Conservation (phyloP, 2,888 invertebrate genomes). For the Dinocampus coccinellae region DNA sequence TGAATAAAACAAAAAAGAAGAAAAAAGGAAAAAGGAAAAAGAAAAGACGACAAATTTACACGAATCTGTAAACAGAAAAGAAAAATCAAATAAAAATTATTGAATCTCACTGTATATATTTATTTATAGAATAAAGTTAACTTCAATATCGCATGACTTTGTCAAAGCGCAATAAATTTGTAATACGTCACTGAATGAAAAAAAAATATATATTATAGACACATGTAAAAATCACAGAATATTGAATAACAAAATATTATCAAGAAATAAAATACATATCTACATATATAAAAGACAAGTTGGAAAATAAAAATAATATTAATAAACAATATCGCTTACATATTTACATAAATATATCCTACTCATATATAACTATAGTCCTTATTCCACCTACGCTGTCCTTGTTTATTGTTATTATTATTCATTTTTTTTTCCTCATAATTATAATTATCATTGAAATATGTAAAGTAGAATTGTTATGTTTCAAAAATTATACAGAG, state of each 20-base stretch:
- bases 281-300: too few species aligned
- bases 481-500: neutral
- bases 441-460: neutral
- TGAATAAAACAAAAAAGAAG: too few species aligned
- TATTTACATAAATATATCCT: neutral
- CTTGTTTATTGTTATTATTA: constrained; percentile 9
- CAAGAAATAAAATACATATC: neutral
- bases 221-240: too few species aligned
- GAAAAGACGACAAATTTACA: too few species aligned
- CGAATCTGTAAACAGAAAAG: too few species aligned
- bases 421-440: neutral
- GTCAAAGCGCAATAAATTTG: neutral
- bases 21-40: too few species aligned
- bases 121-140: too few species aligned
- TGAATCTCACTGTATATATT: too few species aligned
- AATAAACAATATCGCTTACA: neutral
- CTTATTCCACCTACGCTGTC: constrained; percentile 25
- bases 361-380: neutral
- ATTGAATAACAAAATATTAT: neutral
- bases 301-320: too few species aligned
- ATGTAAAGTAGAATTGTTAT: neutral
- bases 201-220: too few species aligned
- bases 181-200: neutral
- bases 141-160: neutral
- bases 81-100: too few species aligned